Conservation (phyloP, 2,888 invertebrate species). For the Acanthosoma haemorrhoidale region DNA sequence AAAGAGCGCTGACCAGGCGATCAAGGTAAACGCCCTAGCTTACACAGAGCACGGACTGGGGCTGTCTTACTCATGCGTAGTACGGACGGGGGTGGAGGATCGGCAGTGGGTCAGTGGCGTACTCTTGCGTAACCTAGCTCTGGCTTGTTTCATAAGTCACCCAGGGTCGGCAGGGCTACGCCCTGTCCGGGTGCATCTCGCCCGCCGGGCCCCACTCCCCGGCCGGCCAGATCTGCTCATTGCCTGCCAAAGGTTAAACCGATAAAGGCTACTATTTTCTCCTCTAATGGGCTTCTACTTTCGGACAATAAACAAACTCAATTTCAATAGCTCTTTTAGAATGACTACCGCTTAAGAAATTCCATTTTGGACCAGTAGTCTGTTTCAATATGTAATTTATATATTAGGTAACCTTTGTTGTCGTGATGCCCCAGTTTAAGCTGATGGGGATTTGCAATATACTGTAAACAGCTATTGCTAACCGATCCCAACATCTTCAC, state of each 20-base stretch:
- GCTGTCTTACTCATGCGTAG: slow-evolving; percentile 8
- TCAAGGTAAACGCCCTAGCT: background rate
- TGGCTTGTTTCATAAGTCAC: no score
- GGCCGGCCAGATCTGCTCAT: background rate
- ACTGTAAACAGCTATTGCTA: no score
- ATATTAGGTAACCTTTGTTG: no score
- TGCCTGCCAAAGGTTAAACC: background rate
- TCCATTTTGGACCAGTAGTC: no score
- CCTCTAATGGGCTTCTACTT: background rate
- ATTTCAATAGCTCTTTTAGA: background rate
- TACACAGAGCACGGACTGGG: no score
- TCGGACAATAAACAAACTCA: no score
- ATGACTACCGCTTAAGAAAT: background rate
- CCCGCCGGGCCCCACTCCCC: background rate
- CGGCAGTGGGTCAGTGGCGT: background rate
- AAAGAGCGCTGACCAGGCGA: slow-evolving; percentile 1
- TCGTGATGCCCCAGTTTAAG: no score
- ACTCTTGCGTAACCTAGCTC: background rate
- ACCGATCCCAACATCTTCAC: no score
- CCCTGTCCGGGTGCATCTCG: background rate
- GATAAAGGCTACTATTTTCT: background rate
- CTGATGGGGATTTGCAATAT: no score
- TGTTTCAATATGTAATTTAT: no score
- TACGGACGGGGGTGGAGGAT: slow-evolving; percentile 7
- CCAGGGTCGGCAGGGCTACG: background rate